Evolutionary conservation across 30 jellyfish, hydroid and myxozoan genomes (phyloP).

Genomic region (Cassiopea andromeda): DNA sequence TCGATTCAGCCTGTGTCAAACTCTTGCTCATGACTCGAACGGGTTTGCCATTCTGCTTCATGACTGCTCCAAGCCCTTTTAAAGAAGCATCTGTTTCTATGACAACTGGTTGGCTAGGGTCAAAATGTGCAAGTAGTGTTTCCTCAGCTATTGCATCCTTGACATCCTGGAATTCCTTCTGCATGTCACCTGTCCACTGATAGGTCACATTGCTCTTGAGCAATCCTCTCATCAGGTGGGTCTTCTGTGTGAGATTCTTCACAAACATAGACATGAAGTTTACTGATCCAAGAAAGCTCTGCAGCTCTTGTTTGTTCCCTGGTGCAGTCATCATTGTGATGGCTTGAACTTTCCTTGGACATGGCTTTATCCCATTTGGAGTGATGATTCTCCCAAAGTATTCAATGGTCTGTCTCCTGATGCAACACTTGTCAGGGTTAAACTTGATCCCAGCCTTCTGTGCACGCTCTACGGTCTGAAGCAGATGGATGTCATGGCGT

Average conservation of each 20-base stretch:
- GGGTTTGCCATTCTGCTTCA: slow-evolving; percentile 45
- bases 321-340: background rate
- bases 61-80: slow-evolving; percentile 55
- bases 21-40: slow-evolving; percentile 56
- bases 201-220: no score
- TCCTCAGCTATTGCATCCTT: background rate
- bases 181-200: no score
- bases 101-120: background rate
- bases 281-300: no score
- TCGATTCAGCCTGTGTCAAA: slow-evolving; percentile 7
- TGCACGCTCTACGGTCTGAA: slow-evolving; percentile 9
- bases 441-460: background rate
- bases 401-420: background rate
- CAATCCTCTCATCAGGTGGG: no score
- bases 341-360: slow-evolving; percentile 23
- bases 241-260: no score
- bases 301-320: no score
- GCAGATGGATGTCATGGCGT: slow-evolving; percentile 25
- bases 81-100: slow-evolving; percentile 19
- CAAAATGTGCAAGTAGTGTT: slow-evolving; percentile 14
- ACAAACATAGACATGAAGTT: no score
- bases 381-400: slow-evolving; percentile 15
- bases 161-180: slow-evolving; percentile 27
- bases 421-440: slow-evolving; percentile 8
- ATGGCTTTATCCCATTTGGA: slow-evolving; percentile 44